Evolutionary conservation across 1,140 invertebrate genomes (phyloP), one percentile per base, ranked within the genome.

Genomic region (Trichonephila clavata): DNA sequence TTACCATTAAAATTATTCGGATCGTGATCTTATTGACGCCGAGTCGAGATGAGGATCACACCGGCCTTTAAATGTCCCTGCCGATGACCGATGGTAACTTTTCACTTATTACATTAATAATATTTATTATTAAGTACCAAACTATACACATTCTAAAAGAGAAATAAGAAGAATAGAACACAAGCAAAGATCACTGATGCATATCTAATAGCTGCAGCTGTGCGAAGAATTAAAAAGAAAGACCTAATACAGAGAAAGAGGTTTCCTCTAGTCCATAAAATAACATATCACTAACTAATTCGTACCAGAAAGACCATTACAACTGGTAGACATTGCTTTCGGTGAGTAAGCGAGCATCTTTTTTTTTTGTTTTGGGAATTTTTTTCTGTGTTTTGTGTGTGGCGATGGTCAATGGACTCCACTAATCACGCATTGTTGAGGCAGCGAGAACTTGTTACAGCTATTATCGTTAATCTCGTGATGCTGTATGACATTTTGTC

Each of bases 391-490:
- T 18, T 39, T 39, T 2, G 16, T 20, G 61, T 1, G 61, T 6
- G n/a, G 61, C 18, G 14, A 1, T 16, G 32, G 71, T 77, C 71
- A 77, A 77, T 77, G 71, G 71, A 32, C 71, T 77, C 4, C 27
- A 14, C 71, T 32, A 77, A 77, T 77, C 71, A 77, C 71, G 71
- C 27, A 77, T 77, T 77, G 71, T 77, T 77, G 39, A 77, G 27
- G 32, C 18, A 77, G 71, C 71, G 71, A 77, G 71, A 77, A 39
- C 71, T 77, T 77, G 71, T 32, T 77, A 20, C 16, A 16, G 32
- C 71, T 27, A 77, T 77, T 77, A 77, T 77, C 71, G 71, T 77
- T 77, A 32, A 77, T 77, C 71, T 27, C 5, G 32, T 39, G 21
- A 68, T 24, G 65, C 65, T n/a, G 24, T n/a, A 68, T 27, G n/a